A percentile compares a stretch with the other conserved stretches of the same genome.
These are phyloP conservation scores for Morbakka virulenta DNA, from an alignment of 30 jellyfish, hydroid and myxozoan species.

Conservation along the genomic window DNA sequence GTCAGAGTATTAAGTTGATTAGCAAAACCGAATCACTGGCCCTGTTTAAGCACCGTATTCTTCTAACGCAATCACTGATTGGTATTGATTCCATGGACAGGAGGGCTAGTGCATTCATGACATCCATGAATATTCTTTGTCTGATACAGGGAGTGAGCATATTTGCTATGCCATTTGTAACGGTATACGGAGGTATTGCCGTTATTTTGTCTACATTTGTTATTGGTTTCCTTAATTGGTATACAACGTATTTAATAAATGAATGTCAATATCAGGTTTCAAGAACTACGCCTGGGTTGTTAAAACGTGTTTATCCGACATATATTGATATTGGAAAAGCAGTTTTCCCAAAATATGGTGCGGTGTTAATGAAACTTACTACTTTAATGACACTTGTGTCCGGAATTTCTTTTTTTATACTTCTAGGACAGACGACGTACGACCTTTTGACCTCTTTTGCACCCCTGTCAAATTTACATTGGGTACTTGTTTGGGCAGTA, in stretches of 20 bases:
- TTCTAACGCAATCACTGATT: slow-evolving; percentile 41
- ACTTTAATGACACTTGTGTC: slow-evolving; percentile 51
- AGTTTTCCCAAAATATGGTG: slow-evolving; percentile 45
- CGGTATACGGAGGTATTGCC: slow-evolving; percentile 48
- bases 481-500: slow-evolving; percentile 52
- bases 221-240: slow-evolving; percentile 41
- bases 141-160: slow-evolving; percentile 55
- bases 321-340: slow-evolving; percentile 62
- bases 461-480: not conserved
- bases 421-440: slow-evolving; percentile 42
- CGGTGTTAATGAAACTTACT: slow-evolving; percentile 19
- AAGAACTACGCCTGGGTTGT: slow-evolving; percentile 24
- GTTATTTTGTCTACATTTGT: not conserved
- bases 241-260: slow-evolving; percentile 21
- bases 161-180: slow-evolving; percentile 66
- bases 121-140: slow-evolving; percentile 23
- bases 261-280: slow-evolving; percentile 67
- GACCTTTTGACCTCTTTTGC: slow-evolving; percentile 27
- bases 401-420: slow-evolving; percentile 35
- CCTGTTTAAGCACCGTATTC: no score
- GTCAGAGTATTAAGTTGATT: no score
- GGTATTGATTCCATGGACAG: slow-evolving; percentile 56
- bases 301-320: slow-evolving; percentile 44
- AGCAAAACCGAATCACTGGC: no score
- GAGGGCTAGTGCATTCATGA: slow-evolving; percentile 36